Percentiles rank a stretch among this genome's conserved stretches.
Conservation (phyloP, 2,113 vertebrate genomes). For the Festucalex cinctus region DNA sequence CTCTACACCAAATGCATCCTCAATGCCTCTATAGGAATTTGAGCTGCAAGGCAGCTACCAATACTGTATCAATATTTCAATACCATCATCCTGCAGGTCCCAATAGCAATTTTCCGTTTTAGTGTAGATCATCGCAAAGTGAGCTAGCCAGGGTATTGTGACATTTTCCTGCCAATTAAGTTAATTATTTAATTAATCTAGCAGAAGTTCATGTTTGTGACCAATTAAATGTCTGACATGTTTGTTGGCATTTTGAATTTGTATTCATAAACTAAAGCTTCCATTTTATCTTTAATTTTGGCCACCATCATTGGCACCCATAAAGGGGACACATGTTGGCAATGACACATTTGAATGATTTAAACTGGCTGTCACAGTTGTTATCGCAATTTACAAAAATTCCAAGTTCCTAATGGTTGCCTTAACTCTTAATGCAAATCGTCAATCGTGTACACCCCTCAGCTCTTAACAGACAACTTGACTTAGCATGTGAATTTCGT, state of each 20-base stretch:
- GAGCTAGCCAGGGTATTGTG: background rate
- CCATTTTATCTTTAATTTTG: background rate
- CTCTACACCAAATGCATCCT: background rate
- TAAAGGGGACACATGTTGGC: background rate
- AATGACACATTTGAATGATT: background rate
- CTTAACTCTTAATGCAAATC: background rate
- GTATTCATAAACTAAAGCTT: background rate
- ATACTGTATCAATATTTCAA: background rate
- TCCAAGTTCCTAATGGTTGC: too few species aligned
- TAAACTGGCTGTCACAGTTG: background rate
- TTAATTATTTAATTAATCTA: background rate
- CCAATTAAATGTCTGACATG: background rate
- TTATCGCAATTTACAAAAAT: background rate
- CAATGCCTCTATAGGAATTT: background rate
- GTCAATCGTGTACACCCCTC: background rate
- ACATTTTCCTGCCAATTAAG: background rate
- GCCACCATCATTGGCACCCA: constrained; percentile 23
- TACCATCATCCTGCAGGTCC: background rate
- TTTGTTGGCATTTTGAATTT: background rate
- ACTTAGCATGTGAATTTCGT: background rate
- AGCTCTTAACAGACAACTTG: background rate
- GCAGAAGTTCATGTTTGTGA: background rate
- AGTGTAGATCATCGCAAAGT: background rate
- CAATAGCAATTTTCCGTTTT: background rate
- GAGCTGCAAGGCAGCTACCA: background rate